phyloP scores from a whole-genome alignment of 1,140 invertebrate species.

The Dryas iulia region DNA sequence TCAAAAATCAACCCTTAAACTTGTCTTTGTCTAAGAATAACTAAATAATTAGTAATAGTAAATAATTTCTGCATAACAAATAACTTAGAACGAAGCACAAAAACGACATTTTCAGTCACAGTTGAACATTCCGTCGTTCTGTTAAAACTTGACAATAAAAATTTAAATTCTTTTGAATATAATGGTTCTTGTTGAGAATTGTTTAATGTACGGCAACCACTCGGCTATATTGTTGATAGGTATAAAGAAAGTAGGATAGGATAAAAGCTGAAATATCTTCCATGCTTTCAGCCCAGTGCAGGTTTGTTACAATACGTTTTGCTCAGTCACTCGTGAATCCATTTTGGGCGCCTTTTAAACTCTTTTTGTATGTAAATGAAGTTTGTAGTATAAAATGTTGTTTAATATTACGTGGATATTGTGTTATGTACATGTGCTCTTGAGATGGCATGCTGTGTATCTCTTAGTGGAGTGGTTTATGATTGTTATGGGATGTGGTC shows the following conservation, averaged over 20 bases:
- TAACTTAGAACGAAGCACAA: background rate
- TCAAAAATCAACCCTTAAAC: too few relatives aligned
- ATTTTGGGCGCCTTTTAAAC: conserved; percentile 2
- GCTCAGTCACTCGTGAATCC: conserved; percentile 11
- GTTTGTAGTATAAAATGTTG: background rate
- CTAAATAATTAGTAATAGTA: too few relatives aligned
- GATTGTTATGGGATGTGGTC: too few relatives aligned
- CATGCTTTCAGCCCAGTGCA: conserved; percentile 9
- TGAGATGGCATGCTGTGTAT: background rate
- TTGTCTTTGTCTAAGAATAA: too few relatives aligned
- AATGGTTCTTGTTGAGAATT: background rate
- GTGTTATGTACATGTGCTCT: background rate
- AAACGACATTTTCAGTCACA: background rate
- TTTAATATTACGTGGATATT: background rate
- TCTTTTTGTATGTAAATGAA: conserved; percentile 5
- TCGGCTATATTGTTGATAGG: background rate
- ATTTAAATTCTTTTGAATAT: background rate
- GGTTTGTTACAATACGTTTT: conserved; percentile 4
- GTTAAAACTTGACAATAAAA: conserved; percentile 1
- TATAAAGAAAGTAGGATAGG: conserved; percentile 4
- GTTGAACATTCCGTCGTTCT: background rate
- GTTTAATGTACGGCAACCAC: conserved; percentile 2
- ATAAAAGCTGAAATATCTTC: conserved; percentile 2
- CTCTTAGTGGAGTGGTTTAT: too few relatives aligned
- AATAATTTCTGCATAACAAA: too few relatives aligned